phyloP scores from a whole-genome alignment of 2,113 vertebrate genomes.

The Azemiops feae region DNA sequence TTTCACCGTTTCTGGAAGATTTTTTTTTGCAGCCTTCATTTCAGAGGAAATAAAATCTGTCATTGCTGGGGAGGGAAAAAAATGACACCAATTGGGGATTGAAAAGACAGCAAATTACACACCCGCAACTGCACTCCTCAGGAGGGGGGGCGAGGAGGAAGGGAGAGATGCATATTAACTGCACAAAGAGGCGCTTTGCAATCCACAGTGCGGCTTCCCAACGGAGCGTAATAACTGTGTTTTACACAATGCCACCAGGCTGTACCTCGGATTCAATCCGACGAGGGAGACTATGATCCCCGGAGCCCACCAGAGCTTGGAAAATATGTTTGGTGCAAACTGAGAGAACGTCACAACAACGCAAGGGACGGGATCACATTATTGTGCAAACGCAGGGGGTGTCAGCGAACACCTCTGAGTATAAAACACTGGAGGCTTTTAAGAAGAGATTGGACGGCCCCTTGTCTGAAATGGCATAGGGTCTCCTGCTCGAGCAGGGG shows the following conservation, averaged over 20 bases:
- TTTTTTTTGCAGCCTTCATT: conserved; percentile 72
- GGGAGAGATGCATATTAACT: conserved; percentile 74
- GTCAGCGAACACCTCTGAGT: not conserved
- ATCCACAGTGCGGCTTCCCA: conserved; percentile 67
- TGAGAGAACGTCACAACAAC: not conserved
- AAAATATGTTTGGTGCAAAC: not conserved
- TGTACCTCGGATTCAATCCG: conserved; percentile 68
- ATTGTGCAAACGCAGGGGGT: not conserved
- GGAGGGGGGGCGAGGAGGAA: conserved; percentile 25
- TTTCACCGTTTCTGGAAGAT: conserved; percentile 78
- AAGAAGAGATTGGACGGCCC: not conserved
- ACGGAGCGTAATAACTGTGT: conserved; percentile 70
- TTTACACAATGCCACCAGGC: conserved; percentile 72
- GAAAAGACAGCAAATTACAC: conserved; percentile 82
- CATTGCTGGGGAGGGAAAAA: conserved; percentile 67
- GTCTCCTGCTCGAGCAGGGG: too few species aligned
- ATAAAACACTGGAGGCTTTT: not conserved
- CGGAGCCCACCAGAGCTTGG: not conserved
- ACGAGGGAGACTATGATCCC: not conserved
- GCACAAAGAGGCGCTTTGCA: conserved; percentile 78
- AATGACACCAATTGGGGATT: conserved; percentile 81
- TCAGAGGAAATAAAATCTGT: conserved; percentile 82
- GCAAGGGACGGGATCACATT: not conserved
- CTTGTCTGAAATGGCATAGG: not conserved
- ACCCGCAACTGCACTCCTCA: conserved; percentile 72